These are phyloP conservation scores for Trichosurus vulpecula DNA, from an alignment of 2,797 vertebrate genomes.

Conservation along the genomic window DNA sequence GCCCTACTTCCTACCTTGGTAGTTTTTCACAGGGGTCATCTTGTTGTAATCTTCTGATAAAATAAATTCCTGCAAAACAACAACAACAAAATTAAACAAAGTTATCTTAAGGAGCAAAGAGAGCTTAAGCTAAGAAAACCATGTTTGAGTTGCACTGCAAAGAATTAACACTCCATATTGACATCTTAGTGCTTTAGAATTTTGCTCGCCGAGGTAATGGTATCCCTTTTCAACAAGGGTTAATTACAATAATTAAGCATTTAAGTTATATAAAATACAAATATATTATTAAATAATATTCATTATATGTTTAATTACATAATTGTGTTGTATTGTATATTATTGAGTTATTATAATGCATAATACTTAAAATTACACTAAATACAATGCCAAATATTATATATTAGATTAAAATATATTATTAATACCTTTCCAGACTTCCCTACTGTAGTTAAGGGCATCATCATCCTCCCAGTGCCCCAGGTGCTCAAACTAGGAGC, in stretches of 20 bases:
- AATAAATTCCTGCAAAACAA: conserved; percentile 91
- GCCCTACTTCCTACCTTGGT: conserved; percentile 90
- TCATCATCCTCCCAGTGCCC: not conserved
- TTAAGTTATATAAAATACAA: not conserved
- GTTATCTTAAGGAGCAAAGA: not conserved
- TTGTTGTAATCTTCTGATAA: conserved; percentile 99
- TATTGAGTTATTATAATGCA: not conserved
- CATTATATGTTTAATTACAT: not conserved
- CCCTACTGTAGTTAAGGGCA: not conserved
- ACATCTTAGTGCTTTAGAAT: not conserved
- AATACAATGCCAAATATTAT: no score
- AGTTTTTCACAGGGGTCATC: conserved; percentile 93
- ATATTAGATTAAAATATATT: not conserved
- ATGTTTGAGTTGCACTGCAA: not conserved
- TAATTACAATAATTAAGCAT: not conserved
- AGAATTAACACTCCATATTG: conserved; percentile 35
- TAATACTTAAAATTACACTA: not conserved
- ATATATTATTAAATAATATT: not conserved
- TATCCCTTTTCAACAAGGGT: not conserved
- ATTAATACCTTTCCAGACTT: not conserved
- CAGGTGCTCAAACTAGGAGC: not conserved
- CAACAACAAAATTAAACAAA: not conserved
- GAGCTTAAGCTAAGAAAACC: not conserved
- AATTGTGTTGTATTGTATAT: not conserved
- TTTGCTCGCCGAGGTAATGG: not conserved